Percentiles rank a stretch among this genome's conserved stretches.
phyloP scores from a whole-genome alignment of 1,140 invertebrate species.

The Contarinia nasturtii region DNA sequence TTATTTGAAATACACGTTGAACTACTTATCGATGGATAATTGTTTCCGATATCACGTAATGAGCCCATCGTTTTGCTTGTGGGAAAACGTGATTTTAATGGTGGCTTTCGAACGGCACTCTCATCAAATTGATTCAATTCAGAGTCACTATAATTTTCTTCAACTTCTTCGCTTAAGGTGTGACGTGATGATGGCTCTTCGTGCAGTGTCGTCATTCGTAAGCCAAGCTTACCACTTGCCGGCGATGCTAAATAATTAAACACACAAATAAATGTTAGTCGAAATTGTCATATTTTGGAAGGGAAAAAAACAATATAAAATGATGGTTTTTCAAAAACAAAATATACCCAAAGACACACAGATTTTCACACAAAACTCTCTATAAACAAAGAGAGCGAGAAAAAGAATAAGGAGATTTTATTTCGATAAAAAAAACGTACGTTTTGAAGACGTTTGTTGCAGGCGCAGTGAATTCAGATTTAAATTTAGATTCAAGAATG shows the following conservation, averaged over 20 bases:
- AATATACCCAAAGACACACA: too few species aligned
- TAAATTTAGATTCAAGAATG: conserved; percentile 87
- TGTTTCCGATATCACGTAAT: conserved; percentile 21
- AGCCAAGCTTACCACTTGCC: conserved; percentile 55
- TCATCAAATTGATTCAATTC: conserved; percentile 33
- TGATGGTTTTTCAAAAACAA: too few species aligned
- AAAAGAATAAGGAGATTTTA: too few species aligned
- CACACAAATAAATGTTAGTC: too few species aligned
- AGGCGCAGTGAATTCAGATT: conserved; percentile 79
- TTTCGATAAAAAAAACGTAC: conserved; percentile 46
- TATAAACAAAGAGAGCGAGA: too few species aligned
- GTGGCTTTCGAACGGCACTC: conserved; percentile 12
- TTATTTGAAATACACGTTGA: conserved; percentile 17
- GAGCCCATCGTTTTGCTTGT: conserved; percentile 25
- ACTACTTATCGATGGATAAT: conserved; percentile 14
- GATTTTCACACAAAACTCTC: too few species aligned
- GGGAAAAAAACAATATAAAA: too few species aligned
- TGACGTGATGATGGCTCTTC: conserved; percentile 46
- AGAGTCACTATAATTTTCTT: conserved; percentile 35
- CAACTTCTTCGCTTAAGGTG: conserved; percentile 27
- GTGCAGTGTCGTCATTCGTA: conserved; percentile 79
- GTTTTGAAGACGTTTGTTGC: conserved; percentile 59
- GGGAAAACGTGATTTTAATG: conserved; percentile 12
- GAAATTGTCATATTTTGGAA: too few species aligned
- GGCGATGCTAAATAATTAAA: conserved; percentile 51